Evolutionary conservation across 2,888 invertebrate genomes (phyloP).

Genomic region (Tribolium freemani): DNA sequence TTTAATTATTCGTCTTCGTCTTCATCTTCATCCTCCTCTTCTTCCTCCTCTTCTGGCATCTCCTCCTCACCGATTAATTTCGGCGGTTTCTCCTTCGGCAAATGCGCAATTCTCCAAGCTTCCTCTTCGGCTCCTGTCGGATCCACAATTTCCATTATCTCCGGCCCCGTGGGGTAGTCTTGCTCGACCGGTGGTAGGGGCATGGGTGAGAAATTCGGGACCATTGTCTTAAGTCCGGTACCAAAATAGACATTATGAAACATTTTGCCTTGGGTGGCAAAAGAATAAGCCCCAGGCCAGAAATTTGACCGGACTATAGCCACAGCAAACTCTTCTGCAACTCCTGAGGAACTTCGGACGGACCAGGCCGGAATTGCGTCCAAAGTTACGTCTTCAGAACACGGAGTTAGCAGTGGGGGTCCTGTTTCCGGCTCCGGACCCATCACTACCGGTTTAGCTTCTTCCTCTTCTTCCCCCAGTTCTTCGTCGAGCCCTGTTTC

Average conservation of each 20-base stretch:
- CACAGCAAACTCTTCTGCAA: slow-evolving; percentile 78
- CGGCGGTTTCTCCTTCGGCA: slow-evolving; percentile 66
- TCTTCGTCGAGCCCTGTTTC: slow-evolving; percentile 66
- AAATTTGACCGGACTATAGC: slow-evolving; percentile 81
- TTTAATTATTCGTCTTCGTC: slow-evolving; percentile 47
- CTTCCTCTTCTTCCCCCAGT: slow-evolving; percentile 72
- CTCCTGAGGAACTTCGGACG: slow-evolving; percentile 72
- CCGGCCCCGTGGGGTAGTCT: slow-evolving; percentile 81
- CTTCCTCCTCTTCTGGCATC: slow-evolving; percentile 70
- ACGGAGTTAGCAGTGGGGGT: slow-evolving; percentile 78
- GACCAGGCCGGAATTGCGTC: slow-evolving; percentile 82
- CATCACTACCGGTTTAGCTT: slow-evolving; percentile 71
- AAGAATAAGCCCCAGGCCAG: slow-evolving; percentile 91
- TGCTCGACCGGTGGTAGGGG: slow-evolving; percentile 77
- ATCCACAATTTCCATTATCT: slow-evolving; percentile 84
- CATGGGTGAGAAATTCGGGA: slow-evolving; percentile 80
- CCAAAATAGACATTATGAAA: slow-evolving; percentile 66
- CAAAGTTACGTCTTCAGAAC: slow-evolving; percentile 77
- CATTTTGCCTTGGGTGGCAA: slow-evolving; percentile 69
- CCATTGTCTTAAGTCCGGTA: slow-evolving; percentile 80
- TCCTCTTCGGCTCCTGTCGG: slow-evolving; percentile 87
- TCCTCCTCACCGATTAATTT: slow-evolving; percentile 64
- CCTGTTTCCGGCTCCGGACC: slow-evolving; percentile 76
- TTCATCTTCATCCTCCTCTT: slow-evolving; percentile 70
- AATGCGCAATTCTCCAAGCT: slow-evolving; percentile 78